Evolutionary conservation across 2,797 vertebrate genomes (phyloP).

Genomic region (Gymnothorax javanicus): DNA sequence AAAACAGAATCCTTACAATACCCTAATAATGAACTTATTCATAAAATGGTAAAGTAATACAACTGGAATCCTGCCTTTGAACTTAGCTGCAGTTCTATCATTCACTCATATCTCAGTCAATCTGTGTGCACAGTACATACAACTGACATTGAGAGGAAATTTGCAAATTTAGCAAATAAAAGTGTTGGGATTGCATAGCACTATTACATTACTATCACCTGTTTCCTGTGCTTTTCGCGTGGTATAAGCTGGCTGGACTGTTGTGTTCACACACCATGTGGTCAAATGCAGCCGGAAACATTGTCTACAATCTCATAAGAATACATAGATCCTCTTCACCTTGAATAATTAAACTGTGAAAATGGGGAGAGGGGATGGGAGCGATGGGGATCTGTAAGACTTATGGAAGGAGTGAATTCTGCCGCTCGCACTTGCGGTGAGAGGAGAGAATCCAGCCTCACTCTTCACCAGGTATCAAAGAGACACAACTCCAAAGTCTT

Average conservation of each 20-base stretch:
- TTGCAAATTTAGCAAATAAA: background rate
- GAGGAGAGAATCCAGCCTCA: constrained; percentile 38
- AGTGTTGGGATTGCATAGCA: background rate
- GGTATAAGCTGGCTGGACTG: background rate
- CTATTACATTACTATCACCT: background rate
- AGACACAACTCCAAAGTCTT: constrained; percentile 64
- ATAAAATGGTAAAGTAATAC: too few species aligned
- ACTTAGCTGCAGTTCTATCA: background rate
- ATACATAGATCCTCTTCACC: background rate
- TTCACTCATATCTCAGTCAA: background rate
- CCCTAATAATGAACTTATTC: too few species aligned
- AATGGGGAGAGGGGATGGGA: background rate
- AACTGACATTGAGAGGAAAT: background rate
- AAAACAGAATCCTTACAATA: too few species aligned
- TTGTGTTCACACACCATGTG: background rate
- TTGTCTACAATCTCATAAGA: background rate
- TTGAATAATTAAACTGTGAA: background rate
- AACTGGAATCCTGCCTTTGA: background rate
- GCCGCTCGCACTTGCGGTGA: constrained; percentile 46
- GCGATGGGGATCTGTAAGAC: background rate
- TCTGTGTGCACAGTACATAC: background rate
- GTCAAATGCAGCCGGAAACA: background rate
- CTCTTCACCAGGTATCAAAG: constrained; percentile 74
- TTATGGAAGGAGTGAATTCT: constrained; percentile 11
- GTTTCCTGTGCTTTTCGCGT: background rate